Percentiles rank a stretch among this genome's conserved stretches.
Conservation (phyloP, 2,888 invertebrate species). For the Melanophora roralis region DNA sequence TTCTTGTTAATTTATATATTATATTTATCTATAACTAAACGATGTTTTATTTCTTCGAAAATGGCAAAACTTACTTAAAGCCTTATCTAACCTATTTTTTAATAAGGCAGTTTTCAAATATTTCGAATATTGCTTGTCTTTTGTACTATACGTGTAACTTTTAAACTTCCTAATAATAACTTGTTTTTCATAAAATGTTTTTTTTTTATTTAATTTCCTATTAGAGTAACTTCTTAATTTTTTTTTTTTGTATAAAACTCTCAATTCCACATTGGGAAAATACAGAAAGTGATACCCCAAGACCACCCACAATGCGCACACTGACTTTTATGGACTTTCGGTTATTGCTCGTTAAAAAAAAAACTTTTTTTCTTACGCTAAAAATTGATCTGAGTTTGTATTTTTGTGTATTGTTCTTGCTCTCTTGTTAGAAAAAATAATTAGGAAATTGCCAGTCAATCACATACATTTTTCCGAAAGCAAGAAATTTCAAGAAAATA, state of each 20-base stretch:
- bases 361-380: not conserved
- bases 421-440: slow-evolving; percentile 15
- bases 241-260: not conserved
- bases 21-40: too few species aligned
- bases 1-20: too few species aligned
- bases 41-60: too few species aligned
- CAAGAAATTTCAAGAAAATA: not conserved
- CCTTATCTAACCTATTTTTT: too few species aligned
- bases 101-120: too few species aligned
- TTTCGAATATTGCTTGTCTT: too few species aligned
- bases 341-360: not conserved
- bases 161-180: too few species aligned
- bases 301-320: slow-evolving; percentile 23
- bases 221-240: slow-evolving; percentile 48
- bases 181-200: too few species aligned
- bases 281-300: not conserved
- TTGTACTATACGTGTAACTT: too few species aligned
- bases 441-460: slow-evolving; percentile 42
- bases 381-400: slow-evolving; percentile 1
- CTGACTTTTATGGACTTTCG: slow-evolving; percentile 18
- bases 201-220: slow-evolving; percentile 56
- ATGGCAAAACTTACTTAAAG: too few species aligned
- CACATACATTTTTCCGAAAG: not conserved
- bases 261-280: not conserved
- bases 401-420: not conserved